These are phyloP conservation scores for Tamias sibiricus DNA, from an alignment of 2,113 vertebrate species.

Conservation along the genomic window DNA sequence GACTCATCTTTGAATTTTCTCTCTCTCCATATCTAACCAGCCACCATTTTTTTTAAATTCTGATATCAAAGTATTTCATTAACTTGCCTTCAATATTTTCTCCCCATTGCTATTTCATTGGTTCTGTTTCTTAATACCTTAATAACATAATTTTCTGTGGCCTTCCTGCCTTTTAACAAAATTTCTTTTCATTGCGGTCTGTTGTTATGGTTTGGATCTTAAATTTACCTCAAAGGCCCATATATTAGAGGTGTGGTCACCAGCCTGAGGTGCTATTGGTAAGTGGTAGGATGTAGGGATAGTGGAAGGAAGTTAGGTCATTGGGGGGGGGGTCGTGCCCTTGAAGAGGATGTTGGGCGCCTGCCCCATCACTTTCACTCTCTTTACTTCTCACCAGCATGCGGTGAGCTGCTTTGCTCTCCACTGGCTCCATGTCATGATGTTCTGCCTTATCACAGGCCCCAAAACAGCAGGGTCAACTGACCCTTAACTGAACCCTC, in stretches of 20 bases:
- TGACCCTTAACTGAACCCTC: background rate
- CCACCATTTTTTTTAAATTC: background rate
- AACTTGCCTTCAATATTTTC: background rate
- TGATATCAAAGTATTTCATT: background rate
- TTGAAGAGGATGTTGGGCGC: background rate
- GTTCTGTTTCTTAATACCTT: background rate
- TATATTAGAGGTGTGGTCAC: too few relatives aligned
- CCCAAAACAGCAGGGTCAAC: background rate
- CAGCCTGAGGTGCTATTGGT: too few relatives aligned
- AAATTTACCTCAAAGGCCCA: background rate
- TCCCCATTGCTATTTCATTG: background rate
- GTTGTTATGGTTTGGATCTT: background rate
- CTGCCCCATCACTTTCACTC: background rate
- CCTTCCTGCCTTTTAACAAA: too few relatives aligned
- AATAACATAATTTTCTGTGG: background rate
- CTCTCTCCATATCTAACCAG: background rate
- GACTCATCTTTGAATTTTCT: background rate
- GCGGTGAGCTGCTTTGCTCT: too few relatives aligned
- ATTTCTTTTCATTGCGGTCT: background rate
- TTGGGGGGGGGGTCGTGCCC: fast-evolving
- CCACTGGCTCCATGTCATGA: too few relatives aligned
- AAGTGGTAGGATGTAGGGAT: background rate
- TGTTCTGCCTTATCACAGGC: background rate
- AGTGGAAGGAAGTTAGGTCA: too few relatives aligned
- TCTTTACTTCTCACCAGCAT: background rate